These are phyloP conservation scores for Luperina nickerlii DNA, from an alignment of 2,888 invertebrate species.

Conservation along the genomic window DNA sequence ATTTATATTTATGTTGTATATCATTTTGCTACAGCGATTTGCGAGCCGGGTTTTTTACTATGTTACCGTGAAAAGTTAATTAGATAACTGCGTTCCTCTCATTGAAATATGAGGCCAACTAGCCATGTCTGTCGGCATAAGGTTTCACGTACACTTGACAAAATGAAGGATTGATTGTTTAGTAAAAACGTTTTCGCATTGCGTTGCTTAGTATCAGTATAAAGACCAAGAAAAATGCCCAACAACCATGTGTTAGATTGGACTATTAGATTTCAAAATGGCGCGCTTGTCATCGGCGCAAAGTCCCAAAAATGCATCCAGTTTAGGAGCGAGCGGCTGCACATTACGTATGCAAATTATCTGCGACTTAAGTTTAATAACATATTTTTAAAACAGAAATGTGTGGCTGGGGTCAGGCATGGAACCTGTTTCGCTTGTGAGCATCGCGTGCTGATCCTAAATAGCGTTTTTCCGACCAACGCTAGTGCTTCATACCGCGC, in stretches of 20 bases:
- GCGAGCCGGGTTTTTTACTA: conserved; percentile 49
- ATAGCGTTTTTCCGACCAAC: conserved; percentile 41
- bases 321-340: conserved; percentile 29
- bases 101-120: background rate
- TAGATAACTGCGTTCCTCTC: background rate
- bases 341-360: conserved; percentile 62
- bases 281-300: conserved; percentile 16
- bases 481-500: conserved; percentile 29
- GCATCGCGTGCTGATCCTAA: conserved; percentile 51
- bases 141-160: background rate
- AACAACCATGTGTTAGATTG: background rate
- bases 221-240: background rate
- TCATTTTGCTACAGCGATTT: conserved; percentile 50
- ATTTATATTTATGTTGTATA: conserved; percentile 26
- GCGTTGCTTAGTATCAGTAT: background rate
- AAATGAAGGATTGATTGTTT: background rate
- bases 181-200: background rate
- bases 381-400: conserved; percentile 49
- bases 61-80: conserved; percentile 9
- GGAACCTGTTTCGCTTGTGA: conserved; percentile 55
- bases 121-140: no score
- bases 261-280: conserved; percentile 9
- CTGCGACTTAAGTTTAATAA: conserved; percentile 57
- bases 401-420: conserved; percentile 49
- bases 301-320: conserved; percentile 24